These are phyloP conservation scores for Pavo muticus DNA, from an alignment of 2,113 vertebrate genomes.

Conservation along the genomic window DNA sequence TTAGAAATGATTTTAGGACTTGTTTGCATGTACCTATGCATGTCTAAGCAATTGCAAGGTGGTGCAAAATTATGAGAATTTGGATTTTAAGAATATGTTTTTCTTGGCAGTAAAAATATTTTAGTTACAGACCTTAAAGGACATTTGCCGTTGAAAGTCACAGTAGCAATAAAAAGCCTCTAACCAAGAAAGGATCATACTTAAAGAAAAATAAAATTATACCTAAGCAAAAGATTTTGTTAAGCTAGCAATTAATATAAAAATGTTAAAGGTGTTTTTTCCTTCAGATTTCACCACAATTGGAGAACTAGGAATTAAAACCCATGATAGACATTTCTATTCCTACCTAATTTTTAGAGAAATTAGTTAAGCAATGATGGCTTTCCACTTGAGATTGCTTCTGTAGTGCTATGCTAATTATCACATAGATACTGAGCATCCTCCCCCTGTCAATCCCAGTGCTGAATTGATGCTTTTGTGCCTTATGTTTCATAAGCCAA, in stretches of 20 bases:
- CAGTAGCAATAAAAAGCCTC: background rate
- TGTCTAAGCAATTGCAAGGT: background rate
- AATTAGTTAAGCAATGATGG: background rate
- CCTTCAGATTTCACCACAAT: background rate
- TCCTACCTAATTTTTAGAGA: background rate
- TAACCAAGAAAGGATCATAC: background rate
- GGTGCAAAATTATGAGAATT: background rate
- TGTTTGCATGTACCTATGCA: background rate
- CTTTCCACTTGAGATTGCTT: background rate
- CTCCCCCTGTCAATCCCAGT: background rate
- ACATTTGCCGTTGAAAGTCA: background rate
- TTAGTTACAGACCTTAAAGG: background rate
- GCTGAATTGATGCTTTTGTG: background rate
- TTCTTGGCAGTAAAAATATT: background rate
- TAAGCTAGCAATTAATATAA: background rate
- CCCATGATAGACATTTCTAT: background rate
- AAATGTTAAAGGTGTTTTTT: background rate
- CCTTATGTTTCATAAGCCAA: background rate
- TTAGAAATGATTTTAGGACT: background rate
- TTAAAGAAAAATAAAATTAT: background rate
- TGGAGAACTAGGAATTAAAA: background rate
- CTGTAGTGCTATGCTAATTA: background rate
- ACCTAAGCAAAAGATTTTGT: background rate
- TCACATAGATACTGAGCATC: background rate
- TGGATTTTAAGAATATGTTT: background rate